Evolutionary conservation across 2,797 vertebrate species (phyloP).

Genomic region (Apogon talboti): DNA sequence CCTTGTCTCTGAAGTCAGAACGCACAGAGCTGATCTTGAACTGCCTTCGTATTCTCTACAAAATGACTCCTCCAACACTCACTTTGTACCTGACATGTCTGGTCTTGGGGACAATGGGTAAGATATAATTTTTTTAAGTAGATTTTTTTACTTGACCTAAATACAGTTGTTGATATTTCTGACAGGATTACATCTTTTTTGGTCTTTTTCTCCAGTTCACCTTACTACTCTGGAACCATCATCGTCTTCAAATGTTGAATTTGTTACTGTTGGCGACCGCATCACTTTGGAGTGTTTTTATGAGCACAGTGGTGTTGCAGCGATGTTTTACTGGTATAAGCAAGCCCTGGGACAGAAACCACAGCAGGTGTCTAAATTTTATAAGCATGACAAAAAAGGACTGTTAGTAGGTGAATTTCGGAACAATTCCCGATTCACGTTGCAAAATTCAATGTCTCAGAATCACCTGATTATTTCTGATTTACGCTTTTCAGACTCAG

Average conservation of each 20-base stretch:
- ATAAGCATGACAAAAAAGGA: neutral
- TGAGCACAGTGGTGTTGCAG: rapidly evolving
- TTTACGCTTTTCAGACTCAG: constrained; percentile 30
- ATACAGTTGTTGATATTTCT: rapidly evolving
- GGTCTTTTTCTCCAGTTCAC: constrained; percentile 23
- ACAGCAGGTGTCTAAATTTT: constrained; percentile 15
- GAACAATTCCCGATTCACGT: neutral
- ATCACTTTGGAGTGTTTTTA: constrained; percentile 40
- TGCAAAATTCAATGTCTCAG: neutral
- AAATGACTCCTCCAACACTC: constrained; percentile 34
- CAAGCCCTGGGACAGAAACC: constrained; percentile 21
- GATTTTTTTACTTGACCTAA: neutral
- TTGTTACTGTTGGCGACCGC: constrained; percentile 9
- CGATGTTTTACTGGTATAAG: constrained; percentile 46
- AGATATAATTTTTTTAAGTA: neutral
- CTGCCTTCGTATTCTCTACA: neutral
- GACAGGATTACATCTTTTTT: neutral
- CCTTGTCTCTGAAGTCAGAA: constrained; percentile 20
- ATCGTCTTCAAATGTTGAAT: constrained; percentile 4
- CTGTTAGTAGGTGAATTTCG: constrained; percentile 20
- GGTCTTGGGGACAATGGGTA: constrained; percentile 37
- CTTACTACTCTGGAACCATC: neutral
- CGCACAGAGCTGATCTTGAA: constrained; percentile 1
- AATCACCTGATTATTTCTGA: constrained; percentile 30
- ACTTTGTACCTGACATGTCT: constrained; percentile 24